phyloP scores from a whole-genome alignment of 2,113 vertebrate species.

The Apistogramma diplotaenia region DNA sequence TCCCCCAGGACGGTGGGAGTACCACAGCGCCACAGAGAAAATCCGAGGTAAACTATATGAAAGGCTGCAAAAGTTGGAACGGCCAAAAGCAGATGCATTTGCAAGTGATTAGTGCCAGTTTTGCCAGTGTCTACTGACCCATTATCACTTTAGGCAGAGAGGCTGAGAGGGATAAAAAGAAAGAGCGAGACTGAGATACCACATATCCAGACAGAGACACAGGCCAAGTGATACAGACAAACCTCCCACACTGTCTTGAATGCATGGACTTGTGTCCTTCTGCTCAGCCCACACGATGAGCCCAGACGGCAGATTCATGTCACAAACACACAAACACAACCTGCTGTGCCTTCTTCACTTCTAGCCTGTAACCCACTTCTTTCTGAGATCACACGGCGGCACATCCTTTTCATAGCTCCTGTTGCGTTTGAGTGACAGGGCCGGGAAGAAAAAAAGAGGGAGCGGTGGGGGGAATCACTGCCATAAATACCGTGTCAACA shows the following conservation, averaged over 20 bases:
- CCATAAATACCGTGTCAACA: conserved; percentile 60
- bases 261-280: conserved; percentile 27
- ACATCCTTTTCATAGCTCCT: conserved; percentile 41
- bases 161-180: conserved; percentile 25
- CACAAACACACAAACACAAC: conserved; percentile 49
- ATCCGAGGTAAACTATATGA: neutral
- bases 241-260: conserved; percentile 49
- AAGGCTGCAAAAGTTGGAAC: neutral
- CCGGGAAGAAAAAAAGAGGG: conserved; percentile 11
- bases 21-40: neutral
- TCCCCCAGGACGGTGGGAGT: neutral
- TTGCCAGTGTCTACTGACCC: neutral
- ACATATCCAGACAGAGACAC: conserved; percentile 41
- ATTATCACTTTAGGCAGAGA: neutral
- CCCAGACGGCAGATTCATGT: conserved; percentile 34
- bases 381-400: conserved; percentile 48
- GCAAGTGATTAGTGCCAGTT: neutral
- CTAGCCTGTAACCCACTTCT: conserved; percentile 47
- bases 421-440: conserved; percentile 64
- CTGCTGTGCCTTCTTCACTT: conserved; percentile 45
- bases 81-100: neutral
- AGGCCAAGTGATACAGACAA: conserved; percentile 41
- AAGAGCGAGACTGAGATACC: conserved; percentile 5
- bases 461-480: neutral
- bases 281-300: conserved; percentile 46